Conservation (phyloP, 92 coral and sea anemone species). For the Virgularia gustaviana region DNA sequence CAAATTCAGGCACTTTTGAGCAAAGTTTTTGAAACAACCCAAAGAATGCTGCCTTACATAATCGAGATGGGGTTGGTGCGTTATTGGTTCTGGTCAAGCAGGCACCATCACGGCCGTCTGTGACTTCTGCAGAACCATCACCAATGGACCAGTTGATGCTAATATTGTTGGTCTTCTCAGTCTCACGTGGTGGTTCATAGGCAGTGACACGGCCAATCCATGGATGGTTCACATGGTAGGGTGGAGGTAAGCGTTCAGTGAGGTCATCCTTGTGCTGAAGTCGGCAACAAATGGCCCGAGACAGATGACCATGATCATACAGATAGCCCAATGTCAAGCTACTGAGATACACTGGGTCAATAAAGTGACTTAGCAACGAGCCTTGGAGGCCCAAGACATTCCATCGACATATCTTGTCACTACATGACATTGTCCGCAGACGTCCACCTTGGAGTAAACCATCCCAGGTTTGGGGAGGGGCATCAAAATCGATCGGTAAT, state of each 20-base stretch:
- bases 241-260: slow-evolving; percentile 54
- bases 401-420: slow-evolving; percentile 99
- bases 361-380: slow-evolving; percentile 80
- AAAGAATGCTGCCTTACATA: slow-evolving; percentile 85
- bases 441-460: slow-evolving; percentile 85
- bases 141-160: slow-evolving; percentile 87
- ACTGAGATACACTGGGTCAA: slow-evolving; percentile 85
- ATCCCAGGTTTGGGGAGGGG: slow-evolving; percentile 96
- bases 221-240: slow-evolving; percentile 91
- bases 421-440: slow-evolving; percentile 98
- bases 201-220: slow-evolving; percentile 98
- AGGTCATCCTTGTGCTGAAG: slow-evolving; percentile 77
- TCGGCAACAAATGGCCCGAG: slow-evolving; percentile 95
- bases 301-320: slow-evolving; percentile 94
- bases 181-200: slow-evolving; percentile 87
- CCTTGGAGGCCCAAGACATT: slow-evolving; percentile 96
- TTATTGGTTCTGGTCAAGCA: slow-evolving; percentile 88
- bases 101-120: slow-evolving; percentile 95
- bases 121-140: slow-evolving; percentile 74
- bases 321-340: slow-evolving; percentile 91
- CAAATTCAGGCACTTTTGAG: slow-evolving; percentile 50
- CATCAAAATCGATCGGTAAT: slow-evolving; percentile 83
- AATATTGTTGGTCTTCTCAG: slow-evolving; percentile 93
- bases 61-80: slow-evolving; percentile 87
- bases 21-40: slow-evolving; percentile 68